Base-by-base conservation (phyloP, 2,113 vertebrate species). In the Boleophthalmus pectinirostris region DNA sequence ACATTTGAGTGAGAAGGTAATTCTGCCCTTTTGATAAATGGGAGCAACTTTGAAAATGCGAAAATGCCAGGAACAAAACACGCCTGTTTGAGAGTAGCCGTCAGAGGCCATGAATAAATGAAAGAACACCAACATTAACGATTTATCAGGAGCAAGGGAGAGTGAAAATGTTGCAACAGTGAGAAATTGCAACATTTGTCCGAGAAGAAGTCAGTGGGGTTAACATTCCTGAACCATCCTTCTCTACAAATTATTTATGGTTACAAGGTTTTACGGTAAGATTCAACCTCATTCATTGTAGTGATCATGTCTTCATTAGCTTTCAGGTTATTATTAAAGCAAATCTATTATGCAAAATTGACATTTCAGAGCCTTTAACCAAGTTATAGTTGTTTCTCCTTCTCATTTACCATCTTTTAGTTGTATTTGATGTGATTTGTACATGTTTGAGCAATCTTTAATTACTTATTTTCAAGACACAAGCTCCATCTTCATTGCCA, bases 1-100 rank as follows among this genome's bases (percentile, higher is more conserved):
- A 84, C 33, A 80, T 73, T 35, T 0, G 20, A 78, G n/a, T 38
- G 10, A 25, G 21, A 29, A 24, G 21, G 14, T 20, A 60, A 29
- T 20, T 7, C 15, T 24, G 6, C 58, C 16, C 15, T 18, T 18
- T 16, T 61, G 58, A 61, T 61, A 29, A 8, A 24, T 58, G 23
- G 23, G 21, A 25, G 8, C 56, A 58, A 14, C 54, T 25, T 25
- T 14, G 12, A 25, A 58, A 25, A 4, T 25, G 21, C 13, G 23
- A 58, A 23, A 58, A 58, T 13, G 56, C 13, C 54, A 25, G 23
- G 13, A 14, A 58, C 23, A 15, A 15, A 25, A 25, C 23, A 4
- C 6, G 56, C 56, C 15, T 23, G 24, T 58, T 58, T 58, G 9
- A 25, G 23, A 24, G 23, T 1, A 14, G 56, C 3, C 54, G 2